Base-by-base conservation (phyloP, 2,888 invertebrate genomes). In the Axea sp. region DNA sequence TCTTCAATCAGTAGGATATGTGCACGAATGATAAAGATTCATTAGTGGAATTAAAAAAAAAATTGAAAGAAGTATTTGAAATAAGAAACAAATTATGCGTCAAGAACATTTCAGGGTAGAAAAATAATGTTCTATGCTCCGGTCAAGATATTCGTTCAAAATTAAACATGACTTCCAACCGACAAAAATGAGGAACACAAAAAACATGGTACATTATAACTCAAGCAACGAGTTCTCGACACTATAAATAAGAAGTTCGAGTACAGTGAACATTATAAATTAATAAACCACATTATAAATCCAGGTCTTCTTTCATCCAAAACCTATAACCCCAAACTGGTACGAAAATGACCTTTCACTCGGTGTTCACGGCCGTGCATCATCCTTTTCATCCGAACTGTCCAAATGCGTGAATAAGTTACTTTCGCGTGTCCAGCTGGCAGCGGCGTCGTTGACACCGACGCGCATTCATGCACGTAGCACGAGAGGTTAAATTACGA, bases 401-500 rank as follows among this genome's bases (percentile, higher is more conserved):
- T 12, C 59, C 37, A 17, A 47, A 37, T 31, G 41, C 45, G 45
- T 17, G 47, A 55, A 51, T 55, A 47, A 37, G 55, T 51, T 41
- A 24, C 24, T 55, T 55, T 37, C 8, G 45, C 65, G 55, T 45
- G 43, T 53, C 24, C 65, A 7, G 22, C 30, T 26, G 41, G 43
- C 33, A 51, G 51, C 7, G 28, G 47, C 47, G 39, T 41, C 33
- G 67, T 57, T 68, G 67, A 68, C 67, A 68, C 24, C 49, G 28
- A 30, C 22, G 45, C 28, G 33, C 57, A 57, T 59, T 57, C 39
- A 51, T 43, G 51, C 51, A 57, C 67, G 49, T 67, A 57, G 28
- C 39, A 17, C 22, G 45, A 28, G 47, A 69, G 68, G 57, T 60
- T 53, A 65, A 74, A 45, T 59, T 59, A 60, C 57, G 57, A 75